A percentile compares a stretch with the other conserved stretches of the same genome.
These are phyloP conservation scores for Agrochola lota DNA, from an alignment of 2,888 invertebrate species.

Conservation along the genomic window DNA sequence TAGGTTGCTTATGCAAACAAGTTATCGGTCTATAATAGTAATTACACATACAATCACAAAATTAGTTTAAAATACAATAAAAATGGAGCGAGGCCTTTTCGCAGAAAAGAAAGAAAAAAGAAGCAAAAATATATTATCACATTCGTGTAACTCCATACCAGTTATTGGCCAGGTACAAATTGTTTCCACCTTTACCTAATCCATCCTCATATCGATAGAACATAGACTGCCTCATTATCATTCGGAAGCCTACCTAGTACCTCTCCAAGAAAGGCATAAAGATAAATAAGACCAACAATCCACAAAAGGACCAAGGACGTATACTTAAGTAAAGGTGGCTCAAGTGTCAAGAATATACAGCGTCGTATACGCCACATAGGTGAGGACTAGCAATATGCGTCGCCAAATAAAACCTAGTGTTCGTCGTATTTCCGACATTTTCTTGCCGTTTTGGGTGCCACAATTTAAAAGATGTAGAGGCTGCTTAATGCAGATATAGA, in stretches of 20 bases:
- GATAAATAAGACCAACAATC: conserved; percentile 48
- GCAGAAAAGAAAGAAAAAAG: background rate
- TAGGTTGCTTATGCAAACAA: no score
- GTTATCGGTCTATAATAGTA: no score
- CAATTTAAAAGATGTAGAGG: conserved; percentile 41
- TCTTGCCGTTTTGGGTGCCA: conserved; percentile 26
- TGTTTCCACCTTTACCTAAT: background rate
- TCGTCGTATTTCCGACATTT: conserved; percentile 63
- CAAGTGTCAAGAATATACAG: conserved; percentile 61
- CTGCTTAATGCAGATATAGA: no score
- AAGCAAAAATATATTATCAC: background rate
- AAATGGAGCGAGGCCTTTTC: background rate
- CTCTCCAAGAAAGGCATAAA: conserved; percentile 34
- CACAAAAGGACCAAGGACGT: conserved; percentile 56
- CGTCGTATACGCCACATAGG: conserved; percentile 54
- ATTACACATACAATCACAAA: no score
- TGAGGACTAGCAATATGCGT: conserved; percentile 69
- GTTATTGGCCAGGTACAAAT: background rate
- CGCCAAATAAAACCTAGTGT: conserved; percentile 74
- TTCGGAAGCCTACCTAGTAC: conserved; percentile 10
- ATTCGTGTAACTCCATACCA: background rate
- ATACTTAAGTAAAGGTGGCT: conserved; percentile 42
- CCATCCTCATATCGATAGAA: background rate
- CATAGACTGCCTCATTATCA: conserved; percentile 17
- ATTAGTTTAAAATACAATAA: background rate